Evolutionary conservation across 2,797 vertebrate species (phyloP), one percentile per base, ranked within the genome.

Genomic region (Labroides dimidiatus): DNA sequence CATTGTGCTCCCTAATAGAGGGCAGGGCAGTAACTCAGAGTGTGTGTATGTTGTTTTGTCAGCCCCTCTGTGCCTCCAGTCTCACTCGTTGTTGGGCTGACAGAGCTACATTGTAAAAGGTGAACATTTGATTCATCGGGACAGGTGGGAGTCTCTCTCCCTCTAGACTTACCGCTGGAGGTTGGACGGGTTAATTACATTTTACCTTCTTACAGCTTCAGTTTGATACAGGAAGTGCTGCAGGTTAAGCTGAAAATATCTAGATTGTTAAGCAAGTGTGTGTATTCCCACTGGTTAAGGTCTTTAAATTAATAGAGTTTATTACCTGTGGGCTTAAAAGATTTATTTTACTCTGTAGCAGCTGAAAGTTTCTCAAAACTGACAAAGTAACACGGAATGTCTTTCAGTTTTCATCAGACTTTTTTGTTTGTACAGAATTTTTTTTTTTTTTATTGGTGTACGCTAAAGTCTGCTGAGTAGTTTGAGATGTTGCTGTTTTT

Each of bases 1-100:
- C 84, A 87, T 90, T 89, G 90, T 93, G 87, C 55, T 80, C 72
- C 56, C 78, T 91, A 90, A 91, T 90, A 81, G 90, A 90, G 86
- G 87, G 87, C 89, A 88, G 85, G 82, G 82, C 82, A 77, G 72
- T 56, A 77, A 77, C 81, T 75, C 58, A 2, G 68, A 41, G 37
- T 39, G 37, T 39, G 37, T 39, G 64, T 51, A 36, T 56, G 72
- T 79, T 84, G 70, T 80, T 87, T 80, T 86, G 84, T 83, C 78
- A 75, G 77, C 66, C 69, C 56, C 14, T 81, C 85, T 79, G 70
- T 72, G 81, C 76, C 83, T 86, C 39, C 61, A 81, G 88, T 80
- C 84, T 81, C 16, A 61, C 77, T 79, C 19, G 64, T 64, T 85
- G 86, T 86, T 73, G 48, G 16, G 53, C 78, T 84, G 79, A 81